Conservation (phyloP, 2,113 vertebrate species). For the Empidonax alnorum region DNA sequence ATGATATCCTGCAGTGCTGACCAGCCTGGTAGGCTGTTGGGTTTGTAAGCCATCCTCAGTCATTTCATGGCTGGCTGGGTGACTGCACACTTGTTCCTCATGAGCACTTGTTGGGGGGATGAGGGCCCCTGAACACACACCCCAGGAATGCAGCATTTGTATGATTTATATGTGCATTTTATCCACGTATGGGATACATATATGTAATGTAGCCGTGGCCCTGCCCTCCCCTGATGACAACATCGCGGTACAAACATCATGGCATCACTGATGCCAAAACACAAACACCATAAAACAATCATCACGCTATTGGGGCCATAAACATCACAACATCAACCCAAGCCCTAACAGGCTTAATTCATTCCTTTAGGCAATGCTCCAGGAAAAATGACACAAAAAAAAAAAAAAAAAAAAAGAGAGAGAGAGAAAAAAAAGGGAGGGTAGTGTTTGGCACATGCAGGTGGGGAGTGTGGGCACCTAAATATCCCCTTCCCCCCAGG, state of each 20-base stretch:
- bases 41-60: background rate
- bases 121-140: fast-evolving
- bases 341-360: constrained; percentile 29
- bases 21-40: background rate
- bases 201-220: background rate
- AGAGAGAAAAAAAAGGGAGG: background rate
- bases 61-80: fast-evolving
- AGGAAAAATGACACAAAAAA: background rate
- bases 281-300: constrained; percentile 66
- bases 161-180: constrained; percentile 6
- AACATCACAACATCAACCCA: constrained; percentile 54
- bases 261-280: constrained; percentile 48
- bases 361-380: constrained; percentile 37
- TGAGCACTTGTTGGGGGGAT: background rate
- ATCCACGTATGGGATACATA: background rate
- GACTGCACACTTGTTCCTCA: background rate
- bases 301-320: constrained; percentile 30
- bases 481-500: background rate
- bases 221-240: constrained; percentile 42
- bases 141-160: background rate
- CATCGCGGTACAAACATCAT: background rate
- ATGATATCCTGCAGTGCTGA: background rate
- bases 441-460: background rate
- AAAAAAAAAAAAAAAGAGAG: background rate
- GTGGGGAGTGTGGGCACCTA: background rate